Evolutionary conservation across 2,888 invertebrate genomes (phyloP).

Genomic region (Synergus japonicus): DNA sequence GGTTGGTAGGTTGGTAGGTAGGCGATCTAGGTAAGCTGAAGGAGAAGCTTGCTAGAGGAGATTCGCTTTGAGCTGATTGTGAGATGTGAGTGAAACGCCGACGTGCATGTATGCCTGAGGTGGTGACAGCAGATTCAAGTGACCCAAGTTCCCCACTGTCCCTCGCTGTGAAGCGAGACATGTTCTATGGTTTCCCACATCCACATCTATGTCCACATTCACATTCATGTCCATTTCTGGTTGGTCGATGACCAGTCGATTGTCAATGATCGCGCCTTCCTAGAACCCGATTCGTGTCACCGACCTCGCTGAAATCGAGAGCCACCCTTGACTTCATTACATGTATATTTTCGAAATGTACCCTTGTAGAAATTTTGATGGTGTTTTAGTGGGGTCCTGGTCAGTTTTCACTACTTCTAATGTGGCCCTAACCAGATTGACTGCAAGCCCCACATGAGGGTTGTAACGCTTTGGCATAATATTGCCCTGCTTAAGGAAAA

Average conservation of each 20-base stretch:
- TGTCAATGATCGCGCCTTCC: constrained; percentile 50
- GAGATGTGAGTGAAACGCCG: constrained; percentile 22
- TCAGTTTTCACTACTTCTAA: too few relatives aligned
- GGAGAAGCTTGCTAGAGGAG: constrained; percentile 53
- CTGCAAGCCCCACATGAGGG: too few relatives aligned
- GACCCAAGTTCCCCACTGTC: constrained; percentile 4
- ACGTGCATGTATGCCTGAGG: constrained; percentile 7
- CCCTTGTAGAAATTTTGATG: too few relatives aligned
- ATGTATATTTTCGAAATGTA: too few relatives aligned
- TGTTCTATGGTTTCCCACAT: constrained; percentile 18
- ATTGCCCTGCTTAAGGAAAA: too few relatives aligned
- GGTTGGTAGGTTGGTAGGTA: constrained; percentile 48
- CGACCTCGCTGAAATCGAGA: constrained; percentile 39
- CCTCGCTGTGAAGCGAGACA: neutral
- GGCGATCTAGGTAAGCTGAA: constrained; percentile 24
- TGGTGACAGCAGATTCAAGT: constrained; percentile 30
- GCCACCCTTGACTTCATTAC: constrained; percentile 31
- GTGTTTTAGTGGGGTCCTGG: too few relatives aligned
- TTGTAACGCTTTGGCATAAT: too few relatives aligned
- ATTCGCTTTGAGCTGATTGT: constrained; percentile 41
- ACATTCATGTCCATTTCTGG: neutral
- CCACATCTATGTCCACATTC: too few relatives aligned
- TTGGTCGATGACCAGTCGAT: constrained; percentile 20
- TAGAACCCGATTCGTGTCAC: constrained; percentile 68
- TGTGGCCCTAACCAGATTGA: too few relatives aligned